These are phyloP conservation scores for Podotricha telesiphe DNA, from an alignment of 2,888 invertebrate genomes.

Conservation along the genomic window DNA sequence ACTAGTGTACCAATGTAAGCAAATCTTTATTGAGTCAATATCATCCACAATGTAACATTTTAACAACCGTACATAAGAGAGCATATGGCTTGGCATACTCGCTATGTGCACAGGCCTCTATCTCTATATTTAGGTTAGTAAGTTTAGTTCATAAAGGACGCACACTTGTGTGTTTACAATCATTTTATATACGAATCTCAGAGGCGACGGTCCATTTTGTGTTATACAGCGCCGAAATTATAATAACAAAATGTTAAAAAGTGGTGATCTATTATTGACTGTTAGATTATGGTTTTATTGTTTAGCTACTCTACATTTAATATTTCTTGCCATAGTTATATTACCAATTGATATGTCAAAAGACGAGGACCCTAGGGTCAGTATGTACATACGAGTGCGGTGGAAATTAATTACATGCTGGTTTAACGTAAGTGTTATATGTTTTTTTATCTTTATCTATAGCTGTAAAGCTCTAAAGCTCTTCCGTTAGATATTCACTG, in stretches of 20 bases:
- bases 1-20: not conserved
- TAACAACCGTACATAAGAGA: not conserved
- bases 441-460: not conserved
- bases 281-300: conserved; percentile 46
- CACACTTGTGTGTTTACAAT: not conserved
- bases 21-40: not conserved
- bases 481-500: no score
- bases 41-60: not conserved
- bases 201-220: conserved; percentile 15
- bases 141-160: conserved; percentile 7
- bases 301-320: conserved; percentile 50
- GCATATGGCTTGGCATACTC: not conserved
- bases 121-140: conserved; percentile 7
- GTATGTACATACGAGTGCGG: conserved; percentile 50
- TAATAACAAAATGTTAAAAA: conserved; percentile 24
- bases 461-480: no score
- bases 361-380: conserved; percentile 55
- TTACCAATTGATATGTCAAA: conserved; percentile 55
- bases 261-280: conserved; percentile 40
- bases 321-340: conserved; percentile 50
- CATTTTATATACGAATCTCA: conserved; percentile 30
- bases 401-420: conserved; percentile 61
- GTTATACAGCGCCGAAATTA: not conserved
- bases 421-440: conserved; percentile 59
- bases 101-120: not conserved